Percentiles rank a stretch among this genome's conserved stretches.
Evolutionary conservation across 1,140 invertebrate genomes (phyloP).

Genomic region (Linepithema humile): DNA sequence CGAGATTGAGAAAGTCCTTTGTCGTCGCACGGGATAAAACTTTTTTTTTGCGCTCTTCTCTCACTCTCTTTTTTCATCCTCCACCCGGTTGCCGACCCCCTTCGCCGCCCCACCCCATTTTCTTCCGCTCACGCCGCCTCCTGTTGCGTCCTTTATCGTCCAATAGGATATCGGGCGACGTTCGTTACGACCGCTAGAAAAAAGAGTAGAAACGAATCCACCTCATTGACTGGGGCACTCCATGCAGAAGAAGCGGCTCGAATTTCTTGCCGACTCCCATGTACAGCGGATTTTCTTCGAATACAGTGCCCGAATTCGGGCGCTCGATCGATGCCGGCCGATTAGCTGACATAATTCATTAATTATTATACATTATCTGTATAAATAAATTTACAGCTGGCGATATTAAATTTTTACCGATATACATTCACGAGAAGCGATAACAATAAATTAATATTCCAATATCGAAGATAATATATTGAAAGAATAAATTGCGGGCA

Average conservation of each 20-base stretch:
- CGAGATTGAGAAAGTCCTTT: constrained; percentile 60
- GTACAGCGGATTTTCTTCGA: not conserved
- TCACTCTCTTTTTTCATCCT: constrained; percentile 10
- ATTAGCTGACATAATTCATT: not conserved
- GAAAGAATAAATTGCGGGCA: not conserved
- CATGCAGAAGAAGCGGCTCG: constrained; percentile 60
- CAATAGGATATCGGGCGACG: constrained; percentile 49
- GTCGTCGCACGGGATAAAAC: constrained; percentile 57
- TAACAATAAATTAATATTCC: not conserved
- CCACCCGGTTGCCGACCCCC: not conserved
- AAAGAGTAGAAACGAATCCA: constrained; percentile 47
- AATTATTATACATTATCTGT: not conserved
- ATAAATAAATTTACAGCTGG: not conserved
- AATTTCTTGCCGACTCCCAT: constrained; percentile 65
- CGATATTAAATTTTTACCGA: not conserved
- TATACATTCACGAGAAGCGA: not conserved
- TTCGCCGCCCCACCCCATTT: too few relatives aligned
- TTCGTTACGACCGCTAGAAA: constrained; percentile 46
- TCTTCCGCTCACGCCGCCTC: constrained; percentile 39
- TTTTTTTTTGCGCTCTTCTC: constrained; percentile 28
- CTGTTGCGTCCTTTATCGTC: constrained; percentile 63
- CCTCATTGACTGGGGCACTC: constrained; percentile 66
- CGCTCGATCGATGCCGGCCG: not conserved
- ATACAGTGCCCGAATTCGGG: constrained; percentile 3
- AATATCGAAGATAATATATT: constrained; percentile 9